Evolutionary conservation across 2,888 invertebrate genomes (phyloP), one percentile per base, ranked within the genome.

Genomic region (Erpobdella octoculata): DNA sequence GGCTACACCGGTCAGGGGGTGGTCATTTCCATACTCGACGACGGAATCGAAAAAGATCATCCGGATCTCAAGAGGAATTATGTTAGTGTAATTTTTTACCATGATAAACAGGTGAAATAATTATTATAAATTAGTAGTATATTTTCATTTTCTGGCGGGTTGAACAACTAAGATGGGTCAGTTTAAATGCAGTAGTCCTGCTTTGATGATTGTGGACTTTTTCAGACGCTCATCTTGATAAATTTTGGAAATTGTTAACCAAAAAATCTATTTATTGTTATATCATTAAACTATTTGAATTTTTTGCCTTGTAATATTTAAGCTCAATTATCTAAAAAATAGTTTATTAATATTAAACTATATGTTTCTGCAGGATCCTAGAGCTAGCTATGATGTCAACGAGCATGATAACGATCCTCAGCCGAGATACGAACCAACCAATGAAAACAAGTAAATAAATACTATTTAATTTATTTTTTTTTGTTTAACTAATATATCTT

Each of bases 351-450:
- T n/a, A n/a, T 21, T 6, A 9, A 48, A 25, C 3, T 61, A 28
- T 6, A 61, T 62, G 28, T 6, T 31, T 62, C n/a, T 1, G n/a
- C 84, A 96, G 92, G 95, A 97, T 84, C 91, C 92, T 0, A 87
- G 89, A 84, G 96, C 96, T 48, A 95, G 95, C 46, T 96, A 92
- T 83, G 97, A 97, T 85, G 95, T 97, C 59, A 97, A 98, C 82
- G 91, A 90, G 75, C 91, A 93, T 81, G 97, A 98, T 83, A 88
- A 90, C 1, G 94, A 98, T 84, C 97, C 97, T 0, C 93, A 92
- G 88, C 97, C 97, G 0, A 88, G 96, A 76, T 98, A 98, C 83
- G 97, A 97, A 83, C 89, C 92, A 87, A 89, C 92, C 71, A 95
- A 97, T 85, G 94, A 95, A 72, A 97, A 97, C 85, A 88, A 81